Conservation (phyloP, 2,888 invertebrate species). For the Sinelater perroti region DNA sequence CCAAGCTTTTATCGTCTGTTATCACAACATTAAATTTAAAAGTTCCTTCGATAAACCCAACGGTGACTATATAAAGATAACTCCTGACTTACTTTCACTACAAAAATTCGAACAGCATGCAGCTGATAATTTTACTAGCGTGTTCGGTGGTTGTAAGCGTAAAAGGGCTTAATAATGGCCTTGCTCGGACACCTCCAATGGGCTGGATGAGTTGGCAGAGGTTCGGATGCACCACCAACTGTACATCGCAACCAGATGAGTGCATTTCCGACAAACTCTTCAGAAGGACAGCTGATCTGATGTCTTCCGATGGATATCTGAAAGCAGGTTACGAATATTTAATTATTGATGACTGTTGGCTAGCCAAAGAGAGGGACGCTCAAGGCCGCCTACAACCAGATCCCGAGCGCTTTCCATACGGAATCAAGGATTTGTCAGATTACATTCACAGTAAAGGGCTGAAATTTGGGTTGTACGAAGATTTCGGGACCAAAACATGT, state of each 20-base stretch:
- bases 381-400: constrained; percentile 65
- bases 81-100: not conserved
- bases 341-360: constrained; percentile 72
- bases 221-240: constrained; percentile 72
- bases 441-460: constrained; percentile 74
- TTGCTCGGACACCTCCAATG: constrained; percentile 75
- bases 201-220: constrained; percentile 78
- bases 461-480: constrained; percentile 80
- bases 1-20: not conserved
- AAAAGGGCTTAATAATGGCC: constrained; percentile 66
- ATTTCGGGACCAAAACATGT: constrained; percentile 77
- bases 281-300: constrained; percentile 64
- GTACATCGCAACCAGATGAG: constrained; percentile 69
- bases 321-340: constrained; percentile 69
- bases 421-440: constrained; percentile 67
- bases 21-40: not conserved
- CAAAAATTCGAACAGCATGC: not conserved
- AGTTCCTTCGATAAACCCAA: not conserved
- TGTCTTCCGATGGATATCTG: constrained; percentile 68
- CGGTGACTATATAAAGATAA: not conserved
- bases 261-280: constrained; percentile 69
- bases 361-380: constrained; percentile 62
- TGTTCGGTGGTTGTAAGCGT: not conserved
- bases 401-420: constrained; percentile 67
- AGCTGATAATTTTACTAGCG: not conserved